Evolutionary conservation across 1,140 invertebrate genomes (phyloP), one percentile per base, ranked within the genome.

Genomic region (Procambarus clarkii): DNA sequence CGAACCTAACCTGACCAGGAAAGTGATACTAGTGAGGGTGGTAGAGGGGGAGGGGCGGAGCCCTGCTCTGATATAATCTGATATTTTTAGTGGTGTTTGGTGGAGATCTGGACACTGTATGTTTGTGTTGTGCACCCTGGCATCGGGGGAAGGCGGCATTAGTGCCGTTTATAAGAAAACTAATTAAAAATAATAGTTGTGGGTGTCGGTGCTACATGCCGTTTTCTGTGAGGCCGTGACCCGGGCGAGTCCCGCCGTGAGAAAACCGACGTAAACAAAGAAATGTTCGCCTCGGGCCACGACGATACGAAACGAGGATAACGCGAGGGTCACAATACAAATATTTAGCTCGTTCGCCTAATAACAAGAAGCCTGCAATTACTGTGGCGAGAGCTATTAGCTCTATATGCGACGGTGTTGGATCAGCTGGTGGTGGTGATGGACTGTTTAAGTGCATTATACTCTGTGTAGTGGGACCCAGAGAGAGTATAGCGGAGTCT

Each of bases 221-320:
- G 69, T 74, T 74, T 74, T 74, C 69, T 74, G 11, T 74, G 69
- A 74, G 69, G 69, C 69, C 69, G 69, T 74, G 69, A 74, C 69
- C 69, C 69, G n/a, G 11, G 69, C 21, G n/a, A 34, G 69, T 34
- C 69, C 11, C 34, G 69, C 3, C 24, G 69, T 74, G 69, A 74
- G 69, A 74, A 34, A 34, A 74, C 8, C 50, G 50, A 8, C 50
- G 21, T 69, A 69, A 69, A 69, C 64, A 69, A 69, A 69, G 64
- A 69, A 69, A n/a, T 69, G 64, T 18, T 69, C 64, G 64, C 18
- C 64, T 69, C 21, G 21, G 21, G 21, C 4, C 8, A 54, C 50
- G 50, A 54, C 50, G 50, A 54, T 54, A 7, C 50, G 50, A 54
- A 13, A 54, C 13, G 13, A 54, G 50, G 50, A 9, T 54, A 34